Evolutionary conservation across 2,797 vertebrate species (phyloP).

Genomic region (Cetoscarus ocellatus): DNA sequence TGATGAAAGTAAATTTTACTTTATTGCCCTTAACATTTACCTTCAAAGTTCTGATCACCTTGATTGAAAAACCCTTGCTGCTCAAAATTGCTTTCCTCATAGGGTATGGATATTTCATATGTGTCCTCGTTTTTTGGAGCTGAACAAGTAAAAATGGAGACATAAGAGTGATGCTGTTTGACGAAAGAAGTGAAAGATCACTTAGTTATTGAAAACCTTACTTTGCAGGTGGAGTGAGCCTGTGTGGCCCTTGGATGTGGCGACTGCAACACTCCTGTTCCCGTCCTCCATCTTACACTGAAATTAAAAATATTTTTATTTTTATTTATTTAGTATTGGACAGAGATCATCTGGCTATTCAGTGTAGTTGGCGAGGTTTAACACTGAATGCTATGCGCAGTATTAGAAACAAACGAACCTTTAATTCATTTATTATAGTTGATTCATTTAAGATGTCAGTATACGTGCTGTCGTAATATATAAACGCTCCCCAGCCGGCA

Average conservation of each 20-base stretch:
- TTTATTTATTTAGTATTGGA: neutral
- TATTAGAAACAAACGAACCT: no score
- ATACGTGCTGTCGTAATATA: no score
- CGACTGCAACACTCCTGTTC: conserved; percentile 78
- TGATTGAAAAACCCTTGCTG: conserved; percentile 90
- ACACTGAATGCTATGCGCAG: no score
- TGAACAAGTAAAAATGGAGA: conserved; percentile 47
- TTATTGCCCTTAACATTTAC: conserved; percentile 69
- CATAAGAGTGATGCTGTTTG: neutral
- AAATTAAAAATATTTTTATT: conserved; percentile 6
- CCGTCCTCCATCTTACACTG: conserved; percentile 76
- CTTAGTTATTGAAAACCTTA: conserved; percentile 55
- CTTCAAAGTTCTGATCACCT: conserved; percentile 84
- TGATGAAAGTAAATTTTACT: neutral
- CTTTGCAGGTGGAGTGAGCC: conserved; percentile 83
- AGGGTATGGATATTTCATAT: conserved; percentile 89
- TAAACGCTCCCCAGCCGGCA: conserved; percentile 5
- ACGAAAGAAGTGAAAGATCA: neutral
- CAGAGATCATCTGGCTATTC: neutral
- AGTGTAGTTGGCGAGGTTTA: no score
- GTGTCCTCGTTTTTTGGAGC: conserved; percentile 89
- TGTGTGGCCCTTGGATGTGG: conserved; percentile 78
- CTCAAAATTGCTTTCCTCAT: conserved; percentile 88
- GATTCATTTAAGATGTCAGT: no score
- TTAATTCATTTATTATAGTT: no score